phyloP scores from a whole-genome alignment of 2,113 vertebrate genomes.

The Odobenus rosmarus region DNA sequence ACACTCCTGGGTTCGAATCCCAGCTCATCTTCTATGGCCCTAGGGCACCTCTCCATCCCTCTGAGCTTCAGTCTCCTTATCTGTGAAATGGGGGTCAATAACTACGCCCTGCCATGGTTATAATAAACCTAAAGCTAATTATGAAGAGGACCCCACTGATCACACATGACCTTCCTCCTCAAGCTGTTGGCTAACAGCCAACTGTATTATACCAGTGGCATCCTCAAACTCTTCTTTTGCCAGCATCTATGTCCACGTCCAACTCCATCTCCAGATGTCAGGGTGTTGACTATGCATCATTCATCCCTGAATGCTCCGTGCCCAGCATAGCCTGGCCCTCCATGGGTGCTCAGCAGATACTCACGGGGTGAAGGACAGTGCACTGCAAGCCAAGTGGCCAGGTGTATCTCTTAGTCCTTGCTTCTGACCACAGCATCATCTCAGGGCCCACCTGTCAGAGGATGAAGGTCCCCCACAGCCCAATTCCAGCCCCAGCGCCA shows the following conservation, averaged over 20 bases:
- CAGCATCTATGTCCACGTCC: background rate
- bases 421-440: background rate
- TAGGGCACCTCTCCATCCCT: background rate
- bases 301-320: too few relatives aligned
- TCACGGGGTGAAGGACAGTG: rapidly evolving
- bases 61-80: background rate
- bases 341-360: background rate
- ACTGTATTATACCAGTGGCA: rapidly evolving
- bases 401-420: background rate
- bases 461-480: rapidly evolving
- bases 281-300: background rate
- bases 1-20: background rate
- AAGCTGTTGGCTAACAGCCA: background rate
- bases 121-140: background rate
- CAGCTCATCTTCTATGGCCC: too few relatives aligned
- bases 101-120: background rate
- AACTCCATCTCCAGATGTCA: background rate
- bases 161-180: background rate
- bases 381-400: background rate
- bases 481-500: background rate
- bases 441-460: background rate
- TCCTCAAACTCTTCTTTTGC: too few relatives aligned
- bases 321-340: background rate
- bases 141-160: too few relatives aligned
- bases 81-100: background rate